phyloP scores from a whole-genome alignment of 2,797 vertebrate genomes.

The Urosaurus nigricauda region DNA sequence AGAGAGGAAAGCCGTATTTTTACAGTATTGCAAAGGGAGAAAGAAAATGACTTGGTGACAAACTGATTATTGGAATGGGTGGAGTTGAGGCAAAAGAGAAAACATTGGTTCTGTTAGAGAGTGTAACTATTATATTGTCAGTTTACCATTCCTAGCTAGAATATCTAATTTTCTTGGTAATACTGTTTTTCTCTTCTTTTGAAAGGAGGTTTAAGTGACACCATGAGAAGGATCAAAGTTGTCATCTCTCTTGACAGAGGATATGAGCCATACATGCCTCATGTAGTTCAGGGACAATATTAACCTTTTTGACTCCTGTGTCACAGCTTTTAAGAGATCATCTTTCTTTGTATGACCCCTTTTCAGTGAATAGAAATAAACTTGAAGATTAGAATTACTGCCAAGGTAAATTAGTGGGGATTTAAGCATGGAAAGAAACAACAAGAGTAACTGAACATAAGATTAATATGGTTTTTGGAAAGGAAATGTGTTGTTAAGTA shows the following conservation, averaged over 20 bases:
- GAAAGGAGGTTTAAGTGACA: neutral
- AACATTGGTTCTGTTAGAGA: neutral
- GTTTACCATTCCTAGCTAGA: neutral
- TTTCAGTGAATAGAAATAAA: neutral
- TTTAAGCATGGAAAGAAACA: neutral
- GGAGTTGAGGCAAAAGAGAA: neutral
- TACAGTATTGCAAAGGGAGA: neutral
- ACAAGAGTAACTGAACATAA: neutral
- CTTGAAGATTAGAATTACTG: neutral
- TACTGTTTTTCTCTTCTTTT: neutral
- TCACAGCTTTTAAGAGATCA: slow-evolving; percentile 10
- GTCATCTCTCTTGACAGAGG: neutral
- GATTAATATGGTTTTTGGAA: neutral
- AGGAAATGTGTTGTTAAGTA: neutral
- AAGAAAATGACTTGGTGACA: neutral
- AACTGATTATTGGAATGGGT: neutral
- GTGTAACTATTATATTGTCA: neutral
- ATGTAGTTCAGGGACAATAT: neutral
- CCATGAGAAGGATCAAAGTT: neutral
- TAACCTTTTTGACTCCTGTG: neutral
- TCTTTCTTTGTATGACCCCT: neutral
- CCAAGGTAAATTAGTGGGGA: slow-evolving; percentile 32
- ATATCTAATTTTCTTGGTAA: neutral
- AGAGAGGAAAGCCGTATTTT: neutral
- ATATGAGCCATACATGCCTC: neutral